Evolutionary conservation across 2,888 invertebrate species (phyloP).

Genomic region (Hirtodrosophila trivittata): DNA sequence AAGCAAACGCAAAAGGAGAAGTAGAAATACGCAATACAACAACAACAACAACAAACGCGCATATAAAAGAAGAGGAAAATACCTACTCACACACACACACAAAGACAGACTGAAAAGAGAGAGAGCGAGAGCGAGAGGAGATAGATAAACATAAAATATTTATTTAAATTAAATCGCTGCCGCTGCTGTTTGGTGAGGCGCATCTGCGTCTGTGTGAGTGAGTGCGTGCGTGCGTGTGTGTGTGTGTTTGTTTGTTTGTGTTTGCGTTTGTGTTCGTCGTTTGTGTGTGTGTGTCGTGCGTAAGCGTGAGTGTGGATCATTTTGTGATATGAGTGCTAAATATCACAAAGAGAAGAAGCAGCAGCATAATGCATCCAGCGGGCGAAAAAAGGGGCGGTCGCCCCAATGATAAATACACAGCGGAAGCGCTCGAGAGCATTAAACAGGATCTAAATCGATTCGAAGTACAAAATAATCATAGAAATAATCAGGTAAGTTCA

Average conservation of each 20-base stretch:
- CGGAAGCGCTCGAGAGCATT: slow-evolving; percentile 84
- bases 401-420: slow-evolving; percentile 84
- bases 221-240: slow-evolving; percentile 19
- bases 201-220: slow-evolving; percentile 21
- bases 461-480: slow-evolving; percentile 84
- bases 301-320: slow-evolving; percentile 32
- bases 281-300: slow-evolving; percentile 30
- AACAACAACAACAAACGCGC: slow-evolving; percentile 14
- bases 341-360: slow-evolving; percentile 77
- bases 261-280: slow-evolving; percentile 15
- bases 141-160: slow-evolving; percentile 32
- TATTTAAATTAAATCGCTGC: slow-evolving; percentile 48
- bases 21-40: not conserved
- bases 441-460: slow-evolving; percentile 84
- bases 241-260: slow-evolving; percentile 24
- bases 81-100: slow-evolving; percentile 41
- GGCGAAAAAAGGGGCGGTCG: slow-evolving; percentile 84
- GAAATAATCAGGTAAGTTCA: slow-evolving; percentile 82
- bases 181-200: slow-evolving; percentile 29
- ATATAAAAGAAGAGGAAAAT: slow-evolving; percentile 8
- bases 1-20: not conserved
- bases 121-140: slow-evolving; percentile 18
- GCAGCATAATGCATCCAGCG: slow-evolving; percentile 84
- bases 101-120: slow-evolving; percentile 24
- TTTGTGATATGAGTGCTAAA: slow-evolving; percentile 84